A percentile compares a stretch with the other conserved stretches of the same genome.
phyloP scores from a whole-genome alignment of 2,888 invertebrate species.

The Tribolium freemani region DNA sequence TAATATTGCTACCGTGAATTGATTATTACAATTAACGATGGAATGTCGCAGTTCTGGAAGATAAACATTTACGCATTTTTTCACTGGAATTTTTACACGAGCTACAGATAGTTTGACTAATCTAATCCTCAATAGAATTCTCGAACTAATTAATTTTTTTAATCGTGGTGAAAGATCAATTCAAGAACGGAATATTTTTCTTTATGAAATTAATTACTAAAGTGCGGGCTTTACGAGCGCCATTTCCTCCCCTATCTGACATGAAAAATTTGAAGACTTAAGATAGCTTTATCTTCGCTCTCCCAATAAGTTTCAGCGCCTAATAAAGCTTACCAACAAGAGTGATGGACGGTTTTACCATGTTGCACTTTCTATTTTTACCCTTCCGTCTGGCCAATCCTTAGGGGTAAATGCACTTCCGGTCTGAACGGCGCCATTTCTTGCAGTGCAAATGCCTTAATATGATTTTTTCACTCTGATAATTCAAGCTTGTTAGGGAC shows the following conservation, averaged over 20 bases:
- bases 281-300: not conserved
- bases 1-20: too few species aligned
- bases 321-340: not conserved
- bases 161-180: not conserved
- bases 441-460: not conserved
- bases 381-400: conserved; percentile 30
- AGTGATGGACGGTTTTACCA: conserved; percentile 6
- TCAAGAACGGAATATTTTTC: not conserved
- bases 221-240: not conserved
- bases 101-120: not conserved
- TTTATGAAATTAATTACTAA: not conserved
- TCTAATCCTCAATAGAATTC: too few species aligned
- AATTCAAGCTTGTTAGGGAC: not conserved
- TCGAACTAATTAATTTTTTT: not conserved
- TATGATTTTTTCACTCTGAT: not conserved
- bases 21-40: too few species aligned
- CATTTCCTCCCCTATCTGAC: not conserved
- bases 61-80: not conserved
- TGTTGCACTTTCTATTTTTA: conserved; percentile 40
- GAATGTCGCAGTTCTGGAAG: too few species aligned
- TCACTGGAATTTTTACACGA: not conserved
- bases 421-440: conserved; percentile 39
- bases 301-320: not conserved
- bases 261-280: not conserved
- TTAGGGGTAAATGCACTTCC: conserved; percentile 43